Base-by-base conservation (phyloP, 2,888 invertebrate species). In the Tenodera sinensis region DNA sequence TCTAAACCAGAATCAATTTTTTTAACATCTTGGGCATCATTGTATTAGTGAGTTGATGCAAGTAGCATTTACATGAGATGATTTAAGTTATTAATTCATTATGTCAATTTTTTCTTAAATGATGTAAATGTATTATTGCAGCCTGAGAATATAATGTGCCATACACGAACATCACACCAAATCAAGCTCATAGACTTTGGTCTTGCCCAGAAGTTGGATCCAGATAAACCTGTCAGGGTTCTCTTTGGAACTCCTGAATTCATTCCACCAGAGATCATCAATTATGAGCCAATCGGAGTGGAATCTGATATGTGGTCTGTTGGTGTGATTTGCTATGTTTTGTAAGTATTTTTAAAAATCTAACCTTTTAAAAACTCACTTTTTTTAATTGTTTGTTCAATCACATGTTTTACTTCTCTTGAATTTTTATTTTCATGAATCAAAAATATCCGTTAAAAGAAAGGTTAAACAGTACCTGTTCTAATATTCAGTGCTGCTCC, bases 141-240 rank as follows among this genome's bases (percentile, higher is more conserved):
- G 95, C 98, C 99, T 0, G 99, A 99, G 93, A 99, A 99, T 93
- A 98, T 99, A 88, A 96, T 99, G 95, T 99, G 98, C 93, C 95
- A 97, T 88, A 97, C 97, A 7, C 95, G 97, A 90, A 97, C 97
- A 83, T 97, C 98, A 15, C 95, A 98, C 94, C 96, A 96, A 92
- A 97, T 99, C 91, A 99, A 99, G 93, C 96, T 99, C 54, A 98
- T 99, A 91, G 99, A 99, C 93, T 99, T 99, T 92, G 98, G 99
- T 1, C 93, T 99, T 88, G 98, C 98, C 0, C 96, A 97, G 92
- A 95, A 95, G 88, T 94, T 97, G 90, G 94, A 95, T 90, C 95
- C 96, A 0, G 95, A 95, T 90, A 94, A 94, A n/a, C 96, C 96
- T 1, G 94, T 96, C 20, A 94, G 96, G 89, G 96, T 97, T 1